These are phyloP conservation scores for Acronicta alni DNA, from an alignment of 2,888 invertebrate species.

Conservation along the genomic window DNA sequence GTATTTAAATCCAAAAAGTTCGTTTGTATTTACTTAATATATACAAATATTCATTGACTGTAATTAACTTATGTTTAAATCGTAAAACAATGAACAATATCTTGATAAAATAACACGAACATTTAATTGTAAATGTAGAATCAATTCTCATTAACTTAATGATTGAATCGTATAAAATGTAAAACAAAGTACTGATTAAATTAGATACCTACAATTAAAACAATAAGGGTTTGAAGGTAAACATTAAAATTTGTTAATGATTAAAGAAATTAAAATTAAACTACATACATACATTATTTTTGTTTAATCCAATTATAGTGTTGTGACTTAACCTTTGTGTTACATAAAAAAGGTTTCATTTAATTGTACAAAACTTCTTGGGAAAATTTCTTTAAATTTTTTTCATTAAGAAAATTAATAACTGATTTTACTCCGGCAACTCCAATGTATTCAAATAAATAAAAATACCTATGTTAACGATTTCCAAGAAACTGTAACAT, in stretches of 20 bases:
- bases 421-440: not conserved
- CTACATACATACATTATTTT: not conserved
- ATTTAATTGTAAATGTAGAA: constrained; percentile 10
- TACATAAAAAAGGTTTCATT: constrained; percentile 1
- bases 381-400: too few species aligned
- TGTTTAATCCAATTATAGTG: too few species aligned
- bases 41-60: too few species aligned
- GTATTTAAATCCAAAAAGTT: too few species aligned
- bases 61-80: too few species aligned
- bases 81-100: not conserved
- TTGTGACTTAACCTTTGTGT: constrained; percentile 20
- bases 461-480: not conserved
- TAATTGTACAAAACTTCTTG: not conserved
- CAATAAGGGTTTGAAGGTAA: constrained; percentile 32
- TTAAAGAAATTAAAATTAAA: constrained; percentile 7
- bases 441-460: not conserved
- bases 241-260: not conserved
- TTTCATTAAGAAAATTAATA: not conserved
- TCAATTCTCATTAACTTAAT: constrained; percentile 23
- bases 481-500: constrained; percentile 21
- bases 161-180: constrained; percentile 42
- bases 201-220: constrained; percentile 20
- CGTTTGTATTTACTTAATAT: too few species aligned
- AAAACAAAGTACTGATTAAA: constrained; percentile 42
- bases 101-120: too few species aligned